A percentile compares a stretch with the other conserved stretches of the same genome.
Evolutionary conservation across 2,113 vertebrate species (phyloP).

Genomic region (Syngnathoides biaculeatus): DNA sequence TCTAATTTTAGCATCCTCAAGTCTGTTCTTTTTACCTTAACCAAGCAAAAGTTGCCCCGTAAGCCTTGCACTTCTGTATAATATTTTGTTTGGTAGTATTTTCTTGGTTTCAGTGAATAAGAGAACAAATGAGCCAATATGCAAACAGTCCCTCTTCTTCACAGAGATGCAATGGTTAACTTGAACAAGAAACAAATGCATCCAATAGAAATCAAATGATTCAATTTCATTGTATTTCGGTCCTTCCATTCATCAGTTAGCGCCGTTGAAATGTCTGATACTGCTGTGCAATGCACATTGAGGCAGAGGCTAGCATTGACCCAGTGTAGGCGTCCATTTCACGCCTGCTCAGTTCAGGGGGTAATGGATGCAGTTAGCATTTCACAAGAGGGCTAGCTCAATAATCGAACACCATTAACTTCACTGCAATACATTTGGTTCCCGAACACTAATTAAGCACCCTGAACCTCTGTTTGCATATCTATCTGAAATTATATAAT

Average conservation of each 20-base stretch:
- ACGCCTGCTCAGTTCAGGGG: conserved; percentile 58
- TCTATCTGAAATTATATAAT: no score
- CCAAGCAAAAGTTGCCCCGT: no score
- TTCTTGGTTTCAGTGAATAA: no score
- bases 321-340: conserved; percentile 51
- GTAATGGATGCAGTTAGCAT: conserved; percentile 65
- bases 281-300: conserved; percentile 48
- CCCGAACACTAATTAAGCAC: conserved; percentile 46
- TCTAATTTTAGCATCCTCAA: no score
- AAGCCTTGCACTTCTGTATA: no score
- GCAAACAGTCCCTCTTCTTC: conserved; percentile 1
- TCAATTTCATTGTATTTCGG: conserved; percentile 61
- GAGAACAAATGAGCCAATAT: not conserved
- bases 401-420: conserved; percentile 66
- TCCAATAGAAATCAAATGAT: conserved; percentile 66
- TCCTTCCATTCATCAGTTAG: conserved; percentile 57
- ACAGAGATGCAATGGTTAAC: conserved; percentile 20
- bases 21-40: no score
- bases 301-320: conserved; percentile 48
- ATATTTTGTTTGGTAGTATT: no score
- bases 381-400: conserved; percentile 43
- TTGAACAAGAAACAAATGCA: conserved; percentile 41
- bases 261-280: conserved; percentile 56
- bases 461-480: no score
- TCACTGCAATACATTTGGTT: conserved; percentile 54